These are phyloP conservation scores for Aphaenogaster ashmeadi DNA, from an alignment of 1,140 invertebrate species.

Conservation along the genomic window DNA sequence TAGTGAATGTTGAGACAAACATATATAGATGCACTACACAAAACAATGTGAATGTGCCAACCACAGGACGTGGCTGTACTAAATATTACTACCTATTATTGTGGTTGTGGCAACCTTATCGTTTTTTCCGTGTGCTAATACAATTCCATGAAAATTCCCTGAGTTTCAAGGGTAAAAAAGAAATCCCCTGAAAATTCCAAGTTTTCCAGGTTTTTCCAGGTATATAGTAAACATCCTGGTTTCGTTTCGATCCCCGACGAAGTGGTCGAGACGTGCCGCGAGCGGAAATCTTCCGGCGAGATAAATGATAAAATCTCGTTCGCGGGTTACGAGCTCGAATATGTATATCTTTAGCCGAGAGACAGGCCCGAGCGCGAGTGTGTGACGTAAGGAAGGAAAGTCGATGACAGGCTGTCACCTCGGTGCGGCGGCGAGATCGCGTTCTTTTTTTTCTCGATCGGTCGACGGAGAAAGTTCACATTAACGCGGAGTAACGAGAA, in stretches of 20 bases:
- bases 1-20: too few relatives aligned
- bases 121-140: too few relatives aligned
- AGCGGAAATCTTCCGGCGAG: background rate
- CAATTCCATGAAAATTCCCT: too few relatives aligned
- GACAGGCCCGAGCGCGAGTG: slow-evolving; percentile 3
- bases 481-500: background rate
- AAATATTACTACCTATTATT: too few relatives aligned
- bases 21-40: too few relatives aligned
- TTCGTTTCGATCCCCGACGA: background rate
- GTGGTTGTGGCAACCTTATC: too few relatives aligned
- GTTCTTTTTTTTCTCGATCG: slow-evolving; percentile 21
- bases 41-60: too few relatives aligned
- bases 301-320: slow-evolving; percentile 15
- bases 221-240: too few relatives aligned
- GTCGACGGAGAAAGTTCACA: slow-evolving; percentile 25
- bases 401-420: slow-evolving; percentile 58
- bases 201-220: too few relatives aligned
- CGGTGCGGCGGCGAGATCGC: background rate
- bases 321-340: background rate
- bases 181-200: too few relatives aligned
- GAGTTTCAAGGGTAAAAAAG: too few relatives aligned
- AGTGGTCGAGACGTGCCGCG: background rate
- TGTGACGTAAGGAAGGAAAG: slow-evolving; percentile 74
- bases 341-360: background rate
- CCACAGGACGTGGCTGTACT: too few relatives aligned